phyloP scores from a whole-genome alignment of 2,888 invertebrate genomes.

The Apamea monoglypha region DNA sequence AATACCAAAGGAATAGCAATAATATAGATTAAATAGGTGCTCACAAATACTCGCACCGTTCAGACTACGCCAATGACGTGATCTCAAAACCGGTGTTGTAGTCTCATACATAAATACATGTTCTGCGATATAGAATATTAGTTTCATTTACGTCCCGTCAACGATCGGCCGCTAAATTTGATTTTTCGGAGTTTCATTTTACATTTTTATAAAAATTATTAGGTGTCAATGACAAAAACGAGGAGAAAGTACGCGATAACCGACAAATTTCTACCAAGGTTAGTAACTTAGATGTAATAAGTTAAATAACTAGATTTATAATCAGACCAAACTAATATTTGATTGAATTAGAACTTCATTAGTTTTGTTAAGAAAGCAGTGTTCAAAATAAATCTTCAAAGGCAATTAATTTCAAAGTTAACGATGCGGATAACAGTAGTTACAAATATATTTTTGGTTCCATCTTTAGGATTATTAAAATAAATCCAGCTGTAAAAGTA shows the following conservation, averaged over 20 bases:
- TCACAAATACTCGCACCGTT: slow-evolving; percentile 56
- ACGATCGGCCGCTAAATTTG: slow-evolving; percentile 80
- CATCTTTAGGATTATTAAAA: not conserved
- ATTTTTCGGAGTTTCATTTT: slow-evolving; percentile 82
- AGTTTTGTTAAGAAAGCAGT: not conserved
- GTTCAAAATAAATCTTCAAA: not conserved
- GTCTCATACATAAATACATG: slow-evolving; percentile 77
- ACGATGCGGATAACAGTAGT: not conserved
- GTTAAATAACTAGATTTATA: slow-evolving; percentile 21
- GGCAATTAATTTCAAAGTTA: not conserved
- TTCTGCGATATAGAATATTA: slow-evolving; percentile 68
- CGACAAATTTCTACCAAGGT: slow-evolving; percentile 90
- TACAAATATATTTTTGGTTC: not conserved
- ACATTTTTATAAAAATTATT: slow-evolving; percentile 77
- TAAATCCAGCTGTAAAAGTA: slow-evolving; percentile 2
- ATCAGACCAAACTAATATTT: not conserved
- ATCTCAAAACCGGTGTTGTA: slow-evolving; percentile 70
- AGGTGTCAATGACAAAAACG: slow-evolving; percentile 90
- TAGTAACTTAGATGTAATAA: slow-evolving; percentile 65
- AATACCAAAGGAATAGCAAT: slow-evolving; percentile 61
- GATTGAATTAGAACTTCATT: not conserved
- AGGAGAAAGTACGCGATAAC: slow-evolving; percentile 89
- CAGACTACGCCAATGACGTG: slow-evolving; percentile 51
- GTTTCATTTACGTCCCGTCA: slow-evolving; percentile 73
- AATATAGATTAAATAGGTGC: slow-evolving; percentile 59